These are phyloP conservation scores for Periophthalmodon schlosseri DNA, from an alignment of 2,113 vertebrate genomes.

Conservation along the genomic window DNA sequence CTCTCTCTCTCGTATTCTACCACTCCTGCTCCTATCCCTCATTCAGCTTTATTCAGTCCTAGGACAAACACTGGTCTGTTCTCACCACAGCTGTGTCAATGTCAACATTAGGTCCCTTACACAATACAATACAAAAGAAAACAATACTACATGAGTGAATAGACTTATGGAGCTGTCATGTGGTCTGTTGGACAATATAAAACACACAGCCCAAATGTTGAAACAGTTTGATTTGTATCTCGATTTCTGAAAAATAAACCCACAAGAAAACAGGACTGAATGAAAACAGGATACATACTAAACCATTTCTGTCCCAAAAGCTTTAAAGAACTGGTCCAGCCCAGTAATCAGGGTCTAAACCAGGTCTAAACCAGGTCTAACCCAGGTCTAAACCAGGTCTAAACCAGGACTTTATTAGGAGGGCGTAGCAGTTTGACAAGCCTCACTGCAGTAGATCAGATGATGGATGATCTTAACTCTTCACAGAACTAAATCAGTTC, in stretches of 20 bases:
- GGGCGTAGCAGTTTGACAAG: slow-evolving; percentile 19
- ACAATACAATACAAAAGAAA: slow-evolving; percentile 16
- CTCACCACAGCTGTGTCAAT: slow-evolving; percentile 9
- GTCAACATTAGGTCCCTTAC: slow-evolving; percentile 24
- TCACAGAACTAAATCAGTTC: not conserved
- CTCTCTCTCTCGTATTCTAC: slow-evolving; percentile 17
- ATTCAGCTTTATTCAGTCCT: slow-evolving; percentile 30
- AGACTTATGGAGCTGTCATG: too few species aligned
- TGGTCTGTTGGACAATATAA: too few species aligned
- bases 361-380: too few species aligned
- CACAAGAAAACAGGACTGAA: too few species aligned
- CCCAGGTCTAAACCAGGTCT: too few species aligned
- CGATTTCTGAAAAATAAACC: too few species aligned
- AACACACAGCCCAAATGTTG: too few species aligned
- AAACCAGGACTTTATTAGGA: not conserved
- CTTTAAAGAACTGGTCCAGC: too few species aligned
- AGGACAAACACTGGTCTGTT: slow-evolving; percentile 39
- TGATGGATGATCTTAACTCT: slow-evolving; percentile 48
- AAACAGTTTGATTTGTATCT: too few species aligned
- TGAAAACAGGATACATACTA: too few species aligned
- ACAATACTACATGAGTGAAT: too few species aligned
- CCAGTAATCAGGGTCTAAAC: not conserved
- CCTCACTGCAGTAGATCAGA: slow-evolving; percentile 40
- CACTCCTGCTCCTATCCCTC: not conserved
- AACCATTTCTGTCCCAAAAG: too few species aligned